These are phyloP conservation scores for Melanostigma gelatinosum DNA, from an alignment of 2,113 vertebrate genomes.

Conservation along the genomic window DNA sequence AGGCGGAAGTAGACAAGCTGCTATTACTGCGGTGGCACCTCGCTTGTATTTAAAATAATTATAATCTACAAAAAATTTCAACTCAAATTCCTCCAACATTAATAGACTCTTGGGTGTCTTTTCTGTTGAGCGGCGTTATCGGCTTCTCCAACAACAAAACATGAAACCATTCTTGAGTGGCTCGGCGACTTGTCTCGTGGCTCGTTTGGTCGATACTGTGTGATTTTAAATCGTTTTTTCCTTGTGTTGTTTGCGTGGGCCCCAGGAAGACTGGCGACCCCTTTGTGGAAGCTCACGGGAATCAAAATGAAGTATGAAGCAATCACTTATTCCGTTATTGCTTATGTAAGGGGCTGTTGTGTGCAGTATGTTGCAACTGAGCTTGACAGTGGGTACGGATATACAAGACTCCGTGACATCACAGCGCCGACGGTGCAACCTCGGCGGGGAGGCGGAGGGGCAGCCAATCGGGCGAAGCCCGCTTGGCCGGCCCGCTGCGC, in stretches of 20 bases:
- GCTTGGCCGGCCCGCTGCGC: constrained; percentile 17
- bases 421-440: constrained; percentile 23
- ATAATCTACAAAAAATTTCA: too few relatives aligned
- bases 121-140: not conserved
- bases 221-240: not conserved
- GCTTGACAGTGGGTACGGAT: constrained; percentile 27
- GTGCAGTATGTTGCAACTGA: constrained; percentile 23
- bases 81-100: not conserved
- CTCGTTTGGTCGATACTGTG: not conserved
- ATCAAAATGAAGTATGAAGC: not conserved
- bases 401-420: constrained; percentile 54
- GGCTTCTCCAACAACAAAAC: not conserved
- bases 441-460: constrained; percentile 24
- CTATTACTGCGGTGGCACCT: not conserved
- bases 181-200: not conserved
- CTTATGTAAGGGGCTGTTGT: not conserved
- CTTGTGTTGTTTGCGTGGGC: not conserved
- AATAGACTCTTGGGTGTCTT: not conserved
- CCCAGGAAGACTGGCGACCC: not conserved
- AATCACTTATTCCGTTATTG: not conserved
- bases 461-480: constrained; percentile 46
- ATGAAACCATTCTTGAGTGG: not conserved
- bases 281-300: not conserved
- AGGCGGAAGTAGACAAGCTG: not conserved
- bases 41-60: too few relatives aligned